Conservation (phyloP, 2,888 invertebrate genomes). For the Mayetiola destructor region DNA sequence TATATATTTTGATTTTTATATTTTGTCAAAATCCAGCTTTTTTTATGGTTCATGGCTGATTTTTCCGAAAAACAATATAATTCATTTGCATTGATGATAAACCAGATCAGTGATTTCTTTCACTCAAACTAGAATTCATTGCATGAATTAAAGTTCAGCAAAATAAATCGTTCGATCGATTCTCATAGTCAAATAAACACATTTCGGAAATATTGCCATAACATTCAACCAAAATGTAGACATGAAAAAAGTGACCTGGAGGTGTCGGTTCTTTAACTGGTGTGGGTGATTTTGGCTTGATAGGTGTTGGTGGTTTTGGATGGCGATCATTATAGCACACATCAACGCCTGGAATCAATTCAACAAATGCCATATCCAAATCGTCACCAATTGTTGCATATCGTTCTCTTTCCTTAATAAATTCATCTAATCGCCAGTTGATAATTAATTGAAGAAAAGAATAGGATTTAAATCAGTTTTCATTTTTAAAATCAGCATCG, state of each 20-base stretch:
- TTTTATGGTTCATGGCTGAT: too few relatives aligned
- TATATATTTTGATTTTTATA: too few relatives aligned
- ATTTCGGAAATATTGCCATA: too few relatives aligned
- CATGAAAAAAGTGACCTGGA: slow-evolving; percentile 14
- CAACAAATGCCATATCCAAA: slow-evolving; percentile 85
- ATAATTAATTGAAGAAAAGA: not conserved
- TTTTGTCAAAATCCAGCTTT: too few relatives aligned
- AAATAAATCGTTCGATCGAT: too few relatives aligned
- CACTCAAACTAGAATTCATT: too few relatives aligned
- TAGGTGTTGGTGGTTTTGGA: slow-evolving; percentile 35
- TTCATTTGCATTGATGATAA: too few relatives aligned
- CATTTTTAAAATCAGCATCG: not conserved
- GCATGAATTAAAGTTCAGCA: too few relatives aligned
- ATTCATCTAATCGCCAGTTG: slow-evolving; percentile 57
- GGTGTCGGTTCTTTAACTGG: slow-evolving; percentile 24
- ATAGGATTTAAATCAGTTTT: not conserved
- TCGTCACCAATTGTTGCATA: slow-evolving; percentile 87
- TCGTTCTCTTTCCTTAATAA: slow-evolving; percentile 76
- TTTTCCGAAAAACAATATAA: too few relatives aligned
- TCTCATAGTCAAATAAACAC: too few relatives aligned
- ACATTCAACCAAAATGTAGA: too few relatives aligned
- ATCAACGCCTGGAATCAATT: slow-evolving; percentile 50
- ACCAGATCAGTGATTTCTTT: too few relatives aligned
- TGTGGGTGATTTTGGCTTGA: slow-evolving; percentile 27
- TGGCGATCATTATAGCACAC: slow-evolving; percentile 34